A percentile compares a stretch with the other conserved stretches of the same genome.
Evolutionary conservation across 2,113 vertebrate genomes (phyloP).

Genomic region (Xenotilapia caudafasciata): DNA sequence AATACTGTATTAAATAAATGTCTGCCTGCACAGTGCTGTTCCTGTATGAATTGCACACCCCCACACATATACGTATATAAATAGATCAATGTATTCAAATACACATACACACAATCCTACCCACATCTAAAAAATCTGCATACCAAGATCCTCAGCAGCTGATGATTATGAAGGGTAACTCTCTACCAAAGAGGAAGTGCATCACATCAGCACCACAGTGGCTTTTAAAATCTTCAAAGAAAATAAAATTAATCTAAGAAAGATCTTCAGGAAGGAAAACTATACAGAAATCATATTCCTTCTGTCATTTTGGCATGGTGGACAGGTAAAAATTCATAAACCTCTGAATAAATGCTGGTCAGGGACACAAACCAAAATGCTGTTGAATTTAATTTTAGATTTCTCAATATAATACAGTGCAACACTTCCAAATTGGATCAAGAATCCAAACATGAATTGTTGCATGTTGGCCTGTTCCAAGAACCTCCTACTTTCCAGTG

Average conservation of each 20-base stretch:
- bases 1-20: background rate
- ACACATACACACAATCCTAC: background rate
- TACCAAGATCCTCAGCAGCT: background rate
- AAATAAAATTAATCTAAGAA: background rate
- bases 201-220: background rate
- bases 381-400: background rate
- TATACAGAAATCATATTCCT: background rate
- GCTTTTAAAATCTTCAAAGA: conserved; percentile 54
- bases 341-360: background rate
- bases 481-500: background rate
- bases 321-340: background rate
- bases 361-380: background rate
- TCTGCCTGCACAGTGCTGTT: background rate
- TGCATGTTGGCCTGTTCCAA: background rate
- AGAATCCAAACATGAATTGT: background rate
- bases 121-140: background rate
- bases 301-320: background rate
- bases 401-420: background rate
- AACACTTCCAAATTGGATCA: background rate
- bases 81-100: background rate
- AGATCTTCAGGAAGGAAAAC: conserved; percentile 2
- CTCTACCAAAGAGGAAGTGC: background rate
- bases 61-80: background rate
- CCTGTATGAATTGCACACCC: background rate
- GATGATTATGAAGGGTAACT: background rate